Base-by-base conservation (phyloP, 2,113 vertebrate species). In the Sakesphorus luctuosus region DNA sequence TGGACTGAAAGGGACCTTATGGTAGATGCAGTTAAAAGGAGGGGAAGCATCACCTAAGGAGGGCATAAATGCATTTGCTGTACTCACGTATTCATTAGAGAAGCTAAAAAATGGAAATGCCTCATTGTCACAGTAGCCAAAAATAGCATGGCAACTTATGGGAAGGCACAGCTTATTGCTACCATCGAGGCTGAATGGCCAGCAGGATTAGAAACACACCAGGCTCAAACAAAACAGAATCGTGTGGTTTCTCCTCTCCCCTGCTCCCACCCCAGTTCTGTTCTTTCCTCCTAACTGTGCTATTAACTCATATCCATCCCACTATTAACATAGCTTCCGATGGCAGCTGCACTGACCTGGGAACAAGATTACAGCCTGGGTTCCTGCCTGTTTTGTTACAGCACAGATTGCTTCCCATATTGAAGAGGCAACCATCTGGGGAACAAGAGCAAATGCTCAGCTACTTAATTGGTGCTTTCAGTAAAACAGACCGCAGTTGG, bases 391-490 rank as follows among this genome's bases (percentile, higher is more conserved):
- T 40, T 86, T 19, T 58, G 35, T 87, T 90, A 40, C 43, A 71
- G 79, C 80, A 96, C 76, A 93, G 88, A 91, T 25, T 94, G 86
- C 90, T 82, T 72, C 87, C 79, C 2, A 6, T 73, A 79, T 7
- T 49, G 35, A 78, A 50, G 44, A 69, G 40, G 20, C 56, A 93
- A 61, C 90, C 95, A 91, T 91, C 88, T 95, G 93, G 75, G 81
- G 81, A 91, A 88, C 55, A 86, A 77, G 35, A 90, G 81, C 87
- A 95, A 94, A 82, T 82, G 81, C 62, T 83, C 2, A 2, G 86
- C 87, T 87, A 91, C 63, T 93, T 90, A 95, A 96, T 55, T 83
- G 92, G 79, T 28, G 78, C 75, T 97, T 96, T 89, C 75, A 83
- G 50, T 93, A 89, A 87, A 95, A 68, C 33, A 80, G 69, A 52